Base-by-base conservation (phyloP, 2,113 vertebrate species). In the Petrocephalus zakoni region DNA sequence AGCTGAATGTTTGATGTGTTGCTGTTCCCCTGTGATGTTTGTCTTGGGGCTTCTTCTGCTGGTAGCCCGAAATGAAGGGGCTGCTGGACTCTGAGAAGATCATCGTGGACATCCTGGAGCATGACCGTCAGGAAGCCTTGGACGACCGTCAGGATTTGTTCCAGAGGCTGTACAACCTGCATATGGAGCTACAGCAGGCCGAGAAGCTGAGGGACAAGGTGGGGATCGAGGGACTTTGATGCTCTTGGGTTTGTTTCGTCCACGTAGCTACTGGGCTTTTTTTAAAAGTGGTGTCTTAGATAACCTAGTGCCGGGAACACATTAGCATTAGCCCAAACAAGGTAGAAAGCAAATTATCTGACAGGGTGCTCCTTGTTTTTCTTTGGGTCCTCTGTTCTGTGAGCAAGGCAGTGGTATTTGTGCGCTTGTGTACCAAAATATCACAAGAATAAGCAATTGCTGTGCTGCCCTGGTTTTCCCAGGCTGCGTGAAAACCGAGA, bases 181-280 rank as follows among this genome's bases (percentile, higher is more conserved):
- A 97, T 2, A 98, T 99, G 91, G 98, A 99, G 91, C 95, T 97
- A 55, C 95, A 97, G 61, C 98, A 99, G 75, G 97, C 98, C 0
- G 98, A 99, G 91, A 97, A 99, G 90, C 95, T 99, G 37, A 94
- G 98, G 52, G 98, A 99, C 91, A 99, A 99, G 97, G 98, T 99
- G 88, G 89, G 53, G 21, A 51, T 46, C 21, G 25, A 34, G 51
- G 34, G 10, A 49, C 19, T 42, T 37, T 37, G 29, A 37, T 42
- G 34, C 68, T 42, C 29, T 37, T 42, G 17, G 34, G 17, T 19
- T 78, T 78, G 34, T 78, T 7, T 11, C 34, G 2, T 42, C 72
- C 15, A 78, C 72, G 42, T 19, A 78, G 13, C 15, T 19, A 37
- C 5, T 42, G 34, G 72, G 34, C 34, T 78, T 7, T 78, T 5